Evolutionary conservation across 37 sponge, comb jelly and placozoan genomes (phyloP), one percentile per base, ranked within the genome.

Genomic region (Aplysina aerophoba): DNA sequence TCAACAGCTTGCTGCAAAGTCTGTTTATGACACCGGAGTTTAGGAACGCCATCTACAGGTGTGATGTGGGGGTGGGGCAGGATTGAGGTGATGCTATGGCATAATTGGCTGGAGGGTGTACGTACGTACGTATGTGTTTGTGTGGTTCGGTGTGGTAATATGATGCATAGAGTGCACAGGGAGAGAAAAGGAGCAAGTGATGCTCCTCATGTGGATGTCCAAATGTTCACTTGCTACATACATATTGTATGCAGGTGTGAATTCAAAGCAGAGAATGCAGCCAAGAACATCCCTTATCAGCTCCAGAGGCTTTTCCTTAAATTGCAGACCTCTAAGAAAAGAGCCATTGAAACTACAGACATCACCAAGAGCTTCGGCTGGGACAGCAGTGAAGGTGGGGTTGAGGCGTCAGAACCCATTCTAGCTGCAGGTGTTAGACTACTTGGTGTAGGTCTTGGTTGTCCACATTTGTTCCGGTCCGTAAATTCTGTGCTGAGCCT

Each of bases 1-100:
- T 97, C 35, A 97, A 97, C 92, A 97, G 97, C 58, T 82, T 97
- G 0, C 86, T 97, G 12, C 97, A 97, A 63, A 86, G 93, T 0
- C 91, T 97, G 40, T 97, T 86, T 92, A 97, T 97, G 97, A 91
- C 97, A 6, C 97, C 97, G 13, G 97, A 97, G 84, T 97, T 97
- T 74, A 83, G 97, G 58, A 97, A 93, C 84, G 96, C 93, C 56
- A 69, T 97, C 38, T 95, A 97, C 87, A 72, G 85, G 91, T 95
- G 59, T 55, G 71, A 44, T 44, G 8, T 3, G 50, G 50, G 50
- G 50, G 50, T 11, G 3, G 50, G 8, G 50, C 8, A 8, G 50
- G 50, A 8, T 44, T n/a, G n/a, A n/a, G 50, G 50, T 44, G 50
- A 11, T 3, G 50, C 6, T 44, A 8, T 44, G 50, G 50, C 6